Evolutionary conservation across 2,888 invertebrate genomes (phyloP), one percentile per base, ranked within the genome.

Genomic region (Scaptomyza caliginosa): DNA sequence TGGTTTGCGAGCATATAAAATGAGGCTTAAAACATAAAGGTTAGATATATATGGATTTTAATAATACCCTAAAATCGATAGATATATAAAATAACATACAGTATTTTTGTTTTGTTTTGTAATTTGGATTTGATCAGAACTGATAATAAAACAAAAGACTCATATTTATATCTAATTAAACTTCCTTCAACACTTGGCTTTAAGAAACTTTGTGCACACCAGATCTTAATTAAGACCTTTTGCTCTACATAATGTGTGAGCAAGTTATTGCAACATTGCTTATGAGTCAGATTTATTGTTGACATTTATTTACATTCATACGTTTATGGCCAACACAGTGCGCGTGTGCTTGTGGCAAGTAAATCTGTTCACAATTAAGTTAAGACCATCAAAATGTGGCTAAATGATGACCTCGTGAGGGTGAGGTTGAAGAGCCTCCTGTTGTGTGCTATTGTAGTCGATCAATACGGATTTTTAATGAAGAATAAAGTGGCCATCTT

Each of bases 391-490:
- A 19, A 42, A 58, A 26, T 42, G 19, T n/a, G 24, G 28, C n/a
- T n/a, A 28, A 17, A 19, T 11, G 30, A 11, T 2, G 11, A 2
- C 11, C 8, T 21, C 4, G 16, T 38, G 17, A 2, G 1, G 5
- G 11, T 7, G 13, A 3, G 4, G 7, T 4, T 24, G 6, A 16
- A 39, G 26, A 19, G 2, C 5, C 13, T 19, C 7, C 17, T 17
- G 17, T 50, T 13, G 28, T 45, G 43, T 43, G 28, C 19, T 4
- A 10, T 13, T 42, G 7, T 5, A 19, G 24, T 11, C 85, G 78
- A 81, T 86, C 86, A 78, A 82, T 85, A 84, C 77, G 59, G 79
- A 54, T 78, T 83, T 86, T 83, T 83, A 86, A 83, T 83, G 87
- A 83, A 83, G 83, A 83, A 83, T 83, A 83, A 83, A 84, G 79